Percentiles rank a stretch among this genome's conserved stretches.
Evolutionary conservation across 2,888 invertebrate species (phyloP).

Genomic region (Eupithecia dodoneata): DNA sequence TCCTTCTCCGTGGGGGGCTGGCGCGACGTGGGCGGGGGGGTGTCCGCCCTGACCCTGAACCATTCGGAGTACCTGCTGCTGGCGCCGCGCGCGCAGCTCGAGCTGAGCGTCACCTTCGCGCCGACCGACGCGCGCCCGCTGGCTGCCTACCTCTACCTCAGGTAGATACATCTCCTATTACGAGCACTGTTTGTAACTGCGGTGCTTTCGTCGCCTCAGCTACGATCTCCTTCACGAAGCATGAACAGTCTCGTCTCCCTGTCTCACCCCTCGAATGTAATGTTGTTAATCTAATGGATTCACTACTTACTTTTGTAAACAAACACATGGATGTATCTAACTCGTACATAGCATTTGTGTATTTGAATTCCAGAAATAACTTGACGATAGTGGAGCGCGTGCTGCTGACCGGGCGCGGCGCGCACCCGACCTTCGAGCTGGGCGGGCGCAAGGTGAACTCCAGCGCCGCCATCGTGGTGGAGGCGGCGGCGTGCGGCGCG

Average conservation of each 20-base stretch:
- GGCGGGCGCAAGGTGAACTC: constrained; percentile 94
- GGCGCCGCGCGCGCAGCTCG: constrained; percentile 82
- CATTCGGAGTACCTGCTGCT: constrained; percentile 70
- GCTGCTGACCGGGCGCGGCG: constrained; percentile 92
- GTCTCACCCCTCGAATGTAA: too few species aligned
- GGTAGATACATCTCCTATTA: too few species aligned
- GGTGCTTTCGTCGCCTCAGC: too few species aligned
- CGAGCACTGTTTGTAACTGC: too few species aligned
- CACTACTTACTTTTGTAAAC: too few species aligned
- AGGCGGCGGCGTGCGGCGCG: constrained; percentile 87
- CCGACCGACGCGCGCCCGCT: constrained; percentile 65
- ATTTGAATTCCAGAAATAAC: constrained; percentile 89
- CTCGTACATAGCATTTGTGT: neutral
- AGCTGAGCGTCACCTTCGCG: constrained; percentile 76
- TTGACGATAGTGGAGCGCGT: constrained; percentile 95
- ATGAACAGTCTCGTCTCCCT: too few species aligned
- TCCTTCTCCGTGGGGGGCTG: constrained; percentile 60
- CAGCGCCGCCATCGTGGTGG: constrained; percentile 90
- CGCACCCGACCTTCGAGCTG: constrained; percentile 93
- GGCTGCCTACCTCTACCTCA: constrained; percentile 80
- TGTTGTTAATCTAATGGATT: too few species aligned
- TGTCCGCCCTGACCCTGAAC: constrained; percentile 2
- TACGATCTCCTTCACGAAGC: too few species aligned
- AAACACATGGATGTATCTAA: too few species aligned
- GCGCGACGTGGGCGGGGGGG: constrained; percentile 51